These are phyloP conservation scores for Dascyllus trimaculatus DNA, from an alignment of 2,113 vertebrate genomes.

Conservation along the genomic window DNA sequence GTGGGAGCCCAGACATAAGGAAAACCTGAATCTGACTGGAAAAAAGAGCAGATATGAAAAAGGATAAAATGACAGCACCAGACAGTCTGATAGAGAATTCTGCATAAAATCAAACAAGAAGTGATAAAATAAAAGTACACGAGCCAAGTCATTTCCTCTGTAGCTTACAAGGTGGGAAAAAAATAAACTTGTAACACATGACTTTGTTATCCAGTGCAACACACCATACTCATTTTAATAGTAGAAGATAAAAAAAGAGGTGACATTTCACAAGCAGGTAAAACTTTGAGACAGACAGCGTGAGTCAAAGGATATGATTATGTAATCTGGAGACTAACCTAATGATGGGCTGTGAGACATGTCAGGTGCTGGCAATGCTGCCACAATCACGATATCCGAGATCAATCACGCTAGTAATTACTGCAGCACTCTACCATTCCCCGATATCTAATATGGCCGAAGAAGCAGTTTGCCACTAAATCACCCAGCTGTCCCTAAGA, in stretches of 20 bases:
- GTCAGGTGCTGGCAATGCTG: not conserved
- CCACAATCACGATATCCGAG: not conserved
- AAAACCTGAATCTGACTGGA: not conserved
- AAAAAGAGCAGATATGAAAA: constrained; percentile 22
- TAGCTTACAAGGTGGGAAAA: constrained; percentile 15
- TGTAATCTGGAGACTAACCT: not conserved
- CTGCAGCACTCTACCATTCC: not conserved
- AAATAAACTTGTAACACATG: not conserved
- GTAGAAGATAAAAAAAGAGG: constrained; percentile 17
- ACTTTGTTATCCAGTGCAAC: constrained; percentile 19
- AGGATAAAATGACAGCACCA: constrained; percentile 40
- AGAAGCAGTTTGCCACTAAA: constrained; percentile 16
- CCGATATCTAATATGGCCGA: constrained; percentile 6
- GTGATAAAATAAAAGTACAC: constrained; percentile 47
- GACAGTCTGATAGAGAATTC: constrained; percentile 27
- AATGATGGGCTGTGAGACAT: not conserved
- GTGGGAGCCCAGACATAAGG: constrained; percentile 20
- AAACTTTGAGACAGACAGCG: not conserved
- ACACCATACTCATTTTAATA: constrained; percentile 23
- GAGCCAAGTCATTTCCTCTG: constrained; percentile 3
- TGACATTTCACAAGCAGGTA: constrained; percentile 27
- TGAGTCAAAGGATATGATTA: constrained; percentile 1
- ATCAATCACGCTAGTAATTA: constrained; percentile 8
- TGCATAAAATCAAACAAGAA: constrained; percentile 43
- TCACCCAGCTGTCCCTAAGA: constrained; percentile 17